These are phyloP conservation scores for Eriocheir sinensis DNA, from an alignment of 1,140 invertebrate species.

Conservation along the genomic window DNA sequence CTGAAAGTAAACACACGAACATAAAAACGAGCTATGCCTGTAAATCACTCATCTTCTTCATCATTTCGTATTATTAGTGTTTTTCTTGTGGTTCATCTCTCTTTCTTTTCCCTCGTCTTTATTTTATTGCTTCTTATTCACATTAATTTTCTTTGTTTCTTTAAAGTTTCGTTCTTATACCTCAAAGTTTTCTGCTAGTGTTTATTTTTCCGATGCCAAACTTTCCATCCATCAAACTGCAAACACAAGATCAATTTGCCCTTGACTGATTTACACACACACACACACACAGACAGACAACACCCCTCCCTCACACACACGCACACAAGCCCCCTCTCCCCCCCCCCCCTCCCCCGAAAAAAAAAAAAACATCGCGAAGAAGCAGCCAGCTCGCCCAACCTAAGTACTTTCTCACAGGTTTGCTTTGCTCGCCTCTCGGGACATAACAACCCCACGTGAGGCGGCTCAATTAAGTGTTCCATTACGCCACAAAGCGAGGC, in stretches of 20 bases:
- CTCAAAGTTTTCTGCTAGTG: too few relatives aligned
- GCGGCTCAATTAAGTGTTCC: background rate
- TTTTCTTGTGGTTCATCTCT: background rate
- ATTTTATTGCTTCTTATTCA: too few relatives aligned
- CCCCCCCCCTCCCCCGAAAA: background rate
- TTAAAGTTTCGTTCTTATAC: background rate
- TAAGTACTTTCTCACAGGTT: background rate
- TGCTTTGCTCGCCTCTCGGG: background rate
- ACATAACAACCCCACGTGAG: background rate
- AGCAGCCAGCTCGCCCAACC: background rate
- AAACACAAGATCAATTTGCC: too few relatives aligned
- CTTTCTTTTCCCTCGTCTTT: too few relatives aligned
- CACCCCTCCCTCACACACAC: too few relatives aligned
- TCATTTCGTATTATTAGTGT: background rate
- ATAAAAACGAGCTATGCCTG: background rate
- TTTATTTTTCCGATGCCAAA: too few relatives aligned
- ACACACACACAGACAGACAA: too few relatives aligned
- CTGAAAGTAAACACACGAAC: background rate
- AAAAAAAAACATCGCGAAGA: background rate
- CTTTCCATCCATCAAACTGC: too few relatives aligned
- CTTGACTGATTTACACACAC: too few relatives aligned
- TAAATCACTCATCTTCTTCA: constrained; percentile 7
- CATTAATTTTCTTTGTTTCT: background rate
- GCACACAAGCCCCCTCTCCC: too few relatives aligned
- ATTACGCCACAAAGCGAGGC: constrained; percentile 13